A percentile compares a stretch with the other conserved stretches of the same genome.
Conservation (phyloP, 2,113 vertebrate species). For the Ancistrus triradiatus region DNA sequence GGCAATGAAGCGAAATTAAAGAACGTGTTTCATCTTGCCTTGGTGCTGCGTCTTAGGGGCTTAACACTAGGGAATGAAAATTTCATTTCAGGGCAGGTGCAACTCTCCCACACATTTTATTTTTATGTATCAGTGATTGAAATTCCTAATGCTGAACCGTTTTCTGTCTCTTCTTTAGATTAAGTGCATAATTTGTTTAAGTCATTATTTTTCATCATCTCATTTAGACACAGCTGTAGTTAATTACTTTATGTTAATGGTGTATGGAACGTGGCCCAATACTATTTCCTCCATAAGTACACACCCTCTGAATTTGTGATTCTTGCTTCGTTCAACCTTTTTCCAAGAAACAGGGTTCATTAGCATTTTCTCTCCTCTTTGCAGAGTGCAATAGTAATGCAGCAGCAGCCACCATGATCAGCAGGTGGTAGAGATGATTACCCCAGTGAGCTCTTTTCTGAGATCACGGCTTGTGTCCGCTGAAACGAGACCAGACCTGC, state of each 20-base stretch:
- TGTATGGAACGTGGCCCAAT: too few relatives aligned
- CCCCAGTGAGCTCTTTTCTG: slow-evolving; percentile 31
- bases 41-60: background rate
- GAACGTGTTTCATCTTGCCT: slow-evolving; percentile 2
- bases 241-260: too few relatives aligned
- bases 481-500: slow-evolving; percentile 31
- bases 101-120: background rate
- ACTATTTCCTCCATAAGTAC: too few relatives aligned
- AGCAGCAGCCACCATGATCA: slow-evolving; percentile 20
- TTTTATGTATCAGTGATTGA: background rate
- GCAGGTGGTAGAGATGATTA: slow-evolving; percentile 53
- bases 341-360: too few relatives aligned
- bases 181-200: background rate
- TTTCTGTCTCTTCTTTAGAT: background rate
- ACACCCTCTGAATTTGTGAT: too few relatives aligned
- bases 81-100: background rate
- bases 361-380: too few relatives aligned
- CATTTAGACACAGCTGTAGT: too few relatives aligned
- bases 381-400: slow-evolving; percentile 7
- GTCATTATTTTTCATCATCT: background rate
- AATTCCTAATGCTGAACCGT: background rate
- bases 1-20: slow-evolving; percentile 6
- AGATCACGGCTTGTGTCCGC: slow-evolving; percentile 20
- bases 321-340: too few relatives aligned
- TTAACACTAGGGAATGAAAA: background rate